Conservation (phyloP, 2,888 invertebrate genomes). For the Resseliella maxima region DNA sequence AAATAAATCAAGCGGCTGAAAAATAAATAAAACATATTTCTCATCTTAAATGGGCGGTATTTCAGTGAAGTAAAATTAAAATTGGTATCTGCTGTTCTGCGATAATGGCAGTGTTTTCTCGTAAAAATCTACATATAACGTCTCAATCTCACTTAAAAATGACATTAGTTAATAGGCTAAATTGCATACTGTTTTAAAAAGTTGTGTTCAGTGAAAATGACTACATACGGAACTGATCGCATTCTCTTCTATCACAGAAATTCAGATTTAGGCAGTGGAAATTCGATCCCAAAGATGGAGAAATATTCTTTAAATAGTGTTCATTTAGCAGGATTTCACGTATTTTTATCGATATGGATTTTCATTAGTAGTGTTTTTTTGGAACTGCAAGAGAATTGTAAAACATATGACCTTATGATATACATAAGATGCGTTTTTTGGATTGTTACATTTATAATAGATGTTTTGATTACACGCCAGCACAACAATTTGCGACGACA, state of each 20-base stretch:
- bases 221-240: not conserved
- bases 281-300: not conserved
- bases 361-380: constrained; percentile 31
- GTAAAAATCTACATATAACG: too few relatives aligned
- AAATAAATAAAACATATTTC: too few relatives aligned
- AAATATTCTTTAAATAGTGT: not conserved
- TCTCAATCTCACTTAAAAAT: too few relatives aligned
- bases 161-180: too few relatives aligned
- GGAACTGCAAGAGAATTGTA: constrained; percentile 10
- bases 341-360: constrained; percentile 12
- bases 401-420: not conserved
- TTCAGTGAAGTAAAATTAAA: too few relatives aligned
- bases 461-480: not conserved
- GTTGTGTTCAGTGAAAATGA: not conserved
- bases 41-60: too few relatives aligned
- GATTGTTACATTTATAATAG: not conserved
- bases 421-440: not conserved
- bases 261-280: not conserved
- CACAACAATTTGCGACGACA: constrained; percentile 14
- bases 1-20: too few relatives aligned
- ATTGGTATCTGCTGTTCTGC: too few relatives aligned
- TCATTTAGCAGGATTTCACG: not conserved
- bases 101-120: too few relatives aligned
- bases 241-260: not conserved
- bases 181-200: too few relatives aligned